A percentile compares a stretch with the other conserved stretches of the same genome.
These are phyloP conservation scores for Nothocercus julius DNA, from an alignment of 2,113 vertebrate genomes.

Conservation along the genomic window DNA sequence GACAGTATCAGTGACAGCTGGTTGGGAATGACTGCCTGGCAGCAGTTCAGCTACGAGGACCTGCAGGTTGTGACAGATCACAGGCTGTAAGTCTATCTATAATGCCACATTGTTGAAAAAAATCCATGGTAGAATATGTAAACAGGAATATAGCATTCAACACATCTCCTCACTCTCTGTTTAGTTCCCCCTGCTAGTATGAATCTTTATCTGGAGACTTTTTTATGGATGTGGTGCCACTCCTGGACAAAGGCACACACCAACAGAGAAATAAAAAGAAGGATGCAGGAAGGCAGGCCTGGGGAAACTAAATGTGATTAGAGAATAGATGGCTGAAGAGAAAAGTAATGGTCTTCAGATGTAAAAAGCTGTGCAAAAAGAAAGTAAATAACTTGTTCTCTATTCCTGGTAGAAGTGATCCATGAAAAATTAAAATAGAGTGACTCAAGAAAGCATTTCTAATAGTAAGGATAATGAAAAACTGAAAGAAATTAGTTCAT, in stretches of 20 bases:
- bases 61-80: not conserved
- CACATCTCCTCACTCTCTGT: not conserved
- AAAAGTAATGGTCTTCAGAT: not conserved
- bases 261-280: not conserved
- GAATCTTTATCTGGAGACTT: not conserved
- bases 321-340: not conserved
- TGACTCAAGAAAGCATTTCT: not conserved
- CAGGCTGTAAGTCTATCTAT: not conserved
- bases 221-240: not conserved
- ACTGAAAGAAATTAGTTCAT: not conserved
- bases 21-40: not conserved
- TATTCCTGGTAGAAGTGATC: not conserved
- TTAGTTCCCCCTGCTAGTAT: not conserved
- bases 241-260: not conserved
- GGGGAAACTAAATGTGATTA: not conserved
- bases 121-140: not conserved
- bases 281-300: not conserved
- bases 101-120: not conserved
- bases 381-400: not conserved
- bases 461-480: not conserved
- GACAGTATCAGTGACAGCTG: not conserved
- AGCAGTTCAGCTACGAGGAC: not conserved
- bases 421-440: not conserved
- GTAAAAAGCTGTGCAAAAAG: not conserved
- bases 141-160: not conserved